Evolutionary conservation across 2,113 vertebrate species (phyloP), one percentile per base, ranked within the genome.

Genomic region (Eudyptes chrysolophus): DNA sequence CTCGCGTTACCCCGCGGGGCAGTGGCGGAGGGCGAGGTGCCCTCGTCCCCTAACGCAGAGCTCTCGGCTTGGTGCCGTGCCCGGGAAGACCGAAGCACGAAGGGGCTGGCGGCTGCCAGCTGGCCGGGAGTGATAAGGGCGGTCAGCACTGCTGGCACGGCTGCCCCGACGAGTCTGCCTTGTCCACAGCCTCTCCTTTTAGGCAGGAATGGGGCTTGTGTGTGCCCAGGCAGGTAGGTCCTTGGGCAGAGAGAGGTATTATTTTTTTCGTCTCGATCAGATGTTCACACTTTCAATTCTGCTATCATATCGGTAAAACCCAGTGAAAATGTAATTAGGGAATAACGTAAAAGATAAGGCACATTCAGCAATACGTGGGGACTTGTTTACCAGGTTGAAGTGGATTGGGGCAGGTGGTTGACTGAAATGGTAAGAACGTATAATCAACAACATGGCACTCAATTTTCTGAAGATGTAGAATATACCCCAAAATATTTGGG

Each of bases 201-300:
- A 0, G 68, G 29, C 32, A 10, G 78, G 7, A 20, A 6, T 0
- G n/a, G 66, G 71, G 52, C 51, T 29, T 10, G 5, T 7, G 46
- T 5, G 36, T 4, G 36, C 22, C 34, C 61, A 0, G 7, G 51
- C 42, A 5, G 36, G 36, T 36, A 4, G 48, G 5, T 16, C 18
- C 52, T 9, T 14, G 51, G 52, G 34, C 18, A 7, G 25, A 14
- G 13, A 0, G 25, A 14, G 13, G 0, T 2, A 2, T 3, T 1
- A 5, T 7, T 18, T 32, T 38, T n/a, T 11, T 11, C 1, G 1
- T 22, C 21, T 36, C 13, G 2, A 9, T 42, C 16, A 2, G 5
- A 2, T 21, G 1, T 5, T 46, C 11, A 2, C 1, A 0, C 10
- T 57, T 55, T 36, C 25, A 9, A 0, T 22, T 51, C 30, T 27